Percentiles rank a stretch among this genome's conserved stretches.
Conservation (phyloP, 2,797 vertebrate species). For the Discoglossus pictus region DNA sequence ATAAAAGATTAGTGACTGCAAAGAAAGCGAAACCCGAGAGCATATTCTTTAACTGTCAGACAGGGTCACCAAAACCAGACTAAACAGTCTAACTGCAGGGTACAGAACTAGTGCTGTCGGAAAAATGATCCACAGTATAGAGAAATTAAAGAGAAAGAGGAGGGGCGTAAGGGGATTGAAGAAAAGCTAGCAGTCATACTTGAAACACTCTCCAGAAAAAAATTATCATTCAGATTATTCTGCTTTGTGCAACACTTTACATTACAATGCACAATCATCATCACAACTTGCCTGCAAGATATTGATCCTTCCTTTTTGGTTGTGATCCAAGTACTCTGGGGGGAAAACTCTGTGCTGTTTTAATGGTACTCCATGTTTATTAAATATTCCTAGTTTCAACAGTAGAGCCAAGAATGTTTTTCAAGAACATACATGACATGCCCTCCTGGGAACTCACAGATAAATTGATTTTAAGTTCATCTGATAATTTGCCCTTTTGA, state of each 20-base stretch:
- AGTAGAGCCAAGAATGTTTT: not conserved
- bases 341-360: not conserved
- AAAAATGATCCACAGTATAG: slow-evolving; percentile 71
- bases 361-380: not conserved
- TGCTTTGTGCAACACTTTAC: not conserved
- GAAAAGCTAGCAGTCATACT: slow-evolving; percentile 23
- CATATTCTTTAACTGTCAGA: slow-evolving; percentile 68
- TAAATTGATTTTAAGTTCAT: slow-evolving; percentile 6
- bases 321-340: no score
- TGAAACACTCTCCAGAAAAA: slow-evolving; percentile 18
- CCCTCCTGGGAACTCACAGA: not conserved
- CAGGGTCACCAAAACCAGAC: slow-evolving; percentile 81
- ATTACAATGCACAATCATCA: not conserved
- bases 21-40: slow-evolving; percentile 70
- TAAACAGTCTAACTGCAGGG: slow-evolving; percentile 79
- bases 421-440: not conserved
- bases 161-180: not conserved
- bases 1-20: slow-evolving; percentile 55
- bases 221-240: slow-evolving; percentile 22
- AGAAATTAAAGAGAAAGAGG: slow-evolving; percentile 47
- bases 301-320: not conserved
- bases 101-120: slow-evolving; percentile 76
- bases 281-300: not conserved
- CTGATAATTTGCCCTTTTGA: slow-evolving; percentile 1
- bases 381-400: not conserved